phyloP scores from a whole-genome alignment of 2,113 vertebrate species.

The Chloebia gouldiae region DNA sequence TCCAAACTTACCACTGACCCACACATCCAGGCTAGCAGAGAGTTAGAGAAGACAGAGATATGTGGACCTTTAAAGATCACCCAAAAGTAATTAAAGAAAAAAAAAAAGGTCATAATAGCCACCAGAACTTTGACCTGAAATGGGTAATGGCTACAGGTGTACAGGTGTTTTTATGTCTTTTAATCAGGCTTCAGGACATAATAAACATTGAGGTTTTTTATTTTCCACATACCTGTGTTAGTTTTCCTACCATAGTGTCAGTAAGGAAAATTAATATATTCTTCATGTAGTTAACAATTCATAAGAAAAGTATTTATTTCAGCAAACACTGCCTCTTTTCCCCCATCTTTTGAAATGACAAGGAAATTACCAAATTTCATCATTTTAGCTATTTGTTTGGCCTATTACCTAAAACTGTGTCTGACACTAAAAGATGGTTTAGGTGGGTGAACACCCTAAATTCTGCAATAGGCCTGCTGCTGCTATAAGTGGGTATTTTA shows the following conservation, averaged over 20 bases:
- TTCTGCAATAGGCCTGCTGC: background rate
- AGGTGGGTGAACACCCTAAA: background rate
- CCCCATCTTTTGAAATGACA: background rate
- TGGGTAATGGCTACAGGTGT: background rate
- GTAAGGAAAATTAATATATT: background rate
- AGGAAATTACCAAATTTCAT: background rate
- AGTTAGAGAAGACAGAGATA: background rate
- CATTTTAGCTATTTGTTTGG: background rate
- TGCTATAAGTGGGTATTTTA: background rate
- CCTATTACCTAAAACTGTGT: background rate
- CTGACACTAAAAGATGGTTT: background rate
- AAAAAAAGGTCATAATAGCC: background rate
- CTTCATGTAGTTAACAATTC: background rate
- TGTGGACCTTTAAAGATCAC: background rate
- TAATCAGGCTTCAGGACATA: background rate
- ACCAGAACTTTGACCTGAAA: background rate
- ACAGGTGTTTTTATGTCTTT: background rate
- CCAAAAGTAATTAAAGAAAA: background rate
- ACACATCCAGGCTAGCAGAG: accelerated
- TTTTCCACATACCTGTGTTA: background rate
- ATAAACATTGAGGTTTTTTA: background rate
- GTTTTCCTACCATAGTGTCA: background rate
- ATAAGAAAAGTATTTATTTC: background rate
- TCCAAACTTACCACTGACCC: background rate
- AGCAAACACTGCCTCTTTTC: background rate